Evolutionary conservation across 2,888 invertebrate species (phyloP).

Genomic region (Mythimna vitellina): DNA sequence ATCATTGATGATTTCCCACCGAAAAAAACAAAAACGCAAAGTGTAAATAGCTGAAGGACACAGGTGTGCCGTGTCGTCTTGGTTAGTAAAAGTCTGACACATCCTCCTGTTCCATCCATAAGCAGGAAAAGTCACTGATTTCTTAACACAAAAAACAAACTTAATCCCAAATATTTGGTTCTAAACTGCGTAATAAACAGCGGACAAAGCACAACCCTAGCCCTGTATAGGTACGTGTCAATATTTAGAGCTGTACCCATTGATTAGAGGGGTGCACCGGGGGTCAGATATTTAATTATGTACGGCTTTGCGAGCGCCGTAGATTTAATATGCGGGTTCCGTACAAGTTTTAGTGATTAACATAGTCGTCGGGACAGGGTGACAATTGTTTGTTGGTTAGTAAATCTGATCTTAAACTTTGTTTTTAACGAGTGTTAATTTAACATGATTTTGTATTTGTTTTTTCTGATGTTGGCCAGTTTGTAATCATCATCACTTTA

Average conservation of each 20-base stretch:
- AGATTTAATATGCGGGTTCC: constrained; percentile 48
- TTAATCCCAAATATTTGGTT: too few species aligned
- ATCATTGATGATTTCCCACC: too few species aligned
- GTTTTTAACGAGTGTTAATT: neutral
- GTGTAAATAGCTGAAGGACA: too few species aligned
- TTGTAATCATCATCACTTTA: neutral
- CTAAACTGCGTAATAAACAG: neutral
- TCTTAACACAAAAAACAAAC: too few species aligned
- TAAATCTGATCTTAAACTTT: constrained; percentile 12
- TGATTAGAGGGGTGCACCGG: constrained; percentile 57
- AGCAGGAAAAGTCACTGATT: too few species aligned
- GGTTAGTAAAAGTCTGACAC: too few species aligned
- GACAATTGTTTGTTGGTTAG: constrained; percentile 28
- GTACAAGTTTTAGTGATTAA: constrained; percentile 34
- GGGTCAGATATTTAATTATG: constrained; percentile 65
- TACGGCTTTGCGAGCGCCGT: constrained; percentile 26
- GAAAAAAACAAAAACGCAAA: too few species aligned
- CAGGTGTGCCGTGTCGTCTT: too few species aligned
- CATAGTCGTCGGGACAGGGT: constrained; percentile 17
- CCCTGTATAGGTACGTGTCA: constrained; percentile 37
- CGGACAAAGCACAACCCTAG: constrained; percentile 28
- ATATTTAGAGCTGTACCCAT: constrained; percentile 57
- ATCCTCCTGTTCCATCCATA: too few species aligned
- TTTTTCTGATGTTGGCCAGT: neutral
- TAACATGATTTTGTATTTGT: neutral